phyloP scores from a whole-genome alignment of 2,797 vertebrate species.

The Steatocranus sp. region DNA sequence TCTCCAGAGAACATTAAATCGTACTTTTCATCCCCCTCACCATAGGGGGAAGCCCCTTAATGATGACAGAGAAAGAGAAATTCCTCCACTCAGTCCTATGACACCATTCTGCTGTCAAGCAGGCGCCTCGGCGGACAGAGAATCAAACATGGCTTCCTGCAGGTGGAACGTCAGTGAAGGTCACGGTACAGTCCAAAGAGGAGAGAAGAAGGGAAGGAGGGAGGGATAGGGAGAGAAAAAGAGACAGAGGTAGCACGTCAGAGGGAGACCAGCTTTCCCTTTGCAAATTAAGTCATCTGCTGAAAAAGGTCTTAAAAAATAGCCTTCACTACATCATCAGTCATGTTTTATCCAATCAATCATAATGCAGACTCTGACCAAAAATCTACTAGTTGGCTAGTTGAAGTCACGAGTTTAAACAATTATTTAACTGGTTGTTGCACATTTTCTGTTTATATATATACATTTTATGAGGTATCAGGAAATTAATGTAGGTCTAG shows the following conservation, averaged over 20 bases:
- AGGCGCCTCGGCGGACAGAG: conserved; percentile 76
- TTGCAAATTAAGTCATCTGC: conserved; percentile 85
- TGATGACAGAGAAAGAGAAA: conserved; percentile 89
- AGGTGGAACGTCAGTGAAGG: conserved; percentile 84
- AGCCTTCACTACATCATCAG: conserved; percentile 57
- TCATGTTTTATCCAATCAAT: conserved; percentile 22
- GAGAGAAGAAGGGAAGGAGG: conserved; percentile 33
- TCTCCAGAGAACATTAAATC: conserved; percentile 90
- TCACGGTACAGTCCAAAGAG: conserved; percentile 75
- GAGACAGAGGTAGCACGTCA: conserved; percentile 54
- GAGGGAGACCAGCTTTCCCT: conserved; percentile 71
- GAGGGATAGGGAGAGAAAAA: conserved; percentile 31
- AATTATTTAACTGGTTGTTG: background rate
- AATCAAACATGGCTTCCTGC: conserved; percentile 90
- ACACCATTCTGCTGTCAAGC: conserved; percentile 84
- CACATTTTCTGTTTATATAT: background rate
- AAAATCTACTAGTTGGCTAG: background rate
- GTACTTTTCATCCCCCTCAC: conserved; percentile 86
- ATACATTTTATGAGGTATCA: background rate
- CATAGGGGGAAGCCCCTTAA: conserved; percentile 86
- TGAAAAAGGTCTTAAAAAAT: conserved; percentile 40
- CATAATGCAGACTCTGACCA: background rate
- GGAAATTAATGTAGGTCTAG: background rate
- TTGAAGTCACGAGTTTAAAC: background rate
- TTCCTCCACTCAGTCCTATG: conserved; percentile 83